These are phyloP conservation scores for Cynopterus sphinx DNA, from an alignment of 2,797 vertebrate species.

Conservation along the genomic window DNA sequence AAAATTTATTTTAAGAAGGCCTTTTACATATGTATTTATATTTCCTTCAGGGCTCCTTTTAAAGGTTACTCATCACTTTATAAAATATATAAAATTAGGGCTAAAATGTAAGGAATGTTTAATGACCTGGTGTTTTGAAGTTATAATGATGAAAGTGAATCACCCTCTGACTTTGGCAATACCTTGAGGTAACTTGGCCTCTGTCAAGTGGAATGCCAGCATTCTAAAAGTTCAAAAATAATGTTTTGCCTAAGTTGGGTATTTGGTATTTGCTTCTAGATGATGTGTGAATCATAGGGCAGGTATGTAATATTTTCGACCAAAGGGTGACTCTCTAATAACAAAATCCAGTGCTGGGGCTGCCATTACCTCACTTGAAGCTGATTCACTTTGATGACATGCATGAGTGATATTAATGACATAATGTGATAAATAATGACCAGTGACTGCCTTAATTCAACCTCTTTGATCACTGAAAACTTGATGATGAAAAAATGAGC, in stretches of 20 bases:
- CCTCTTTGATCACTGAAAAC: constrained; percentile 32
- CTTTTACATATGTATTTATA: background rate
- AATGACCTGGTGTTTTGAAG: constrained; percentile 25
- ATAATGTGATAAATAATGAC: constrained; percentile 33
- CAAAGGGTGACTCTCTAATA: constrained; percentile 35
- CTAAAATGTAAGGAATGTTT: constrained; percentile 16
- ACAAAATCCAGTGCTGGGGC: constrained; percentile 26
- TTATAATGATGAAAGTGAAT: constrained; percentile 14
- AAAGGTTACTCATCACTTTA: constrained; percentile 25
- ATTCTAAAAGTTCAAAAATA: constrained; percentile 18
- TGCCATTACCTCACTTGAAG: constrained; percentile 55
- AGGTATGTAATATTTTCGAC: background rate
- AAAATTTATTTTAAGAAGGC: constrained; percentile 30
- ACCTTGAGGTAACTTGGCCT: background rate
- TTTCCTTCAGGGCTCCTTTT: background rate
- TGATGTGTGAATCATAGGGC: background rate
- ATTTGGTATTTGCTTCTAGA: constrained; percentile 50
- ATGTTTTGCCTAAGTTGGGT: background rate
- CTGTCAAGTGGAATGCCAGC: background rate
- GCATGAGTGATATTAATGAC: constrained; percentile 38
- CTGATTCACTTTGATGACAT: constrained; percentile 44
- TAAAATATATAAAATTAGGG: constrained; percentile 15
- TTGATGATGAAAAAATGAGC: constrained; percentile 36
- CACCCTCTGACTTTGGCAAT: background rate
- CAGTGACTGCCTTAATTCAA: background rate